phyloP scores from a whole-genome alignment of 2,113 vertebrate species.

The Rousettus leschenaultii region DNA sequence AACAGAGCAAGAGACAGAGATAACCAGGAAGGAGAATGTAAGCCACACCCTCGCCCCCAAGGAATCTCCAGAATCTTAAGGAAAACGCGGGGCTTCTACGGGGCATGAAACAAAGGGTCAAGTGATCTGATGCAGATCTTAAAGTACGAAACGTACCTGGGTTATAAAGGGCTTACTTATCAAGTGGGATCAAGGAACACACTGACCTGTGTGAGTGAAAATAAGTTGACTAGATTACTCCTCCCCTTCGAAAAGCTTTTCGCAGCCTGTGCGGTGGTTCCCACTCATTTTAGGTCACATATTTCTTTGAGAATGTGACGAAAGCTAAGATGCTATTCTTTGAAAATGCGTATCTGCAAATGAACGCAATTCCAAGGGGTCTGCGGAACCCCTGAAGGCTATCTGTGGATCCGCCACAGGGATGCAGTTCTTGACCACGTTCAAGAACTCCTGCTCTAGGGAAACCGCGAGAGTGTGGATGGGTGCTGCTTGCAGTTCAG shows the following conservation, averaged over 20 bases:
- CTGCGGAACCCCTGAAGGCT: not conserved
- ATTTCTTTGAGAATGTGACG: not conserved
- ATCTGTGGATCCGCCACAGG: not conserved
- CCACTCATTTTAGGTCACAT: not conserved
- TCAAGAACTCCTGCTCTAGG: not conserved
- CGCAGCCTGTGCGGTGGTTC: not conserved
- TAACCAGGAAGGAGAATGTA: not conserved
- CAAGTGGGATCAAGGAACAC: not conserved
- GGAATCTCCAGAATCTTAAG: not conserved
- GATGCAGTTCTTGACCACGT: not conserved
- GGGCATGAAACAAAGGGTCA: not conserved
- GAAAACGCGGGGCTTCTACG: not conserved
- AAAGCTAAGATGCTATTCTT: not conserved
- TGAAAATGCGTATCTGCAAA: not conserved
- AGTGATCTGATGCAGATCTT: not conserved
- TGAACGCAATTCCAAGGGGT: not conserved
- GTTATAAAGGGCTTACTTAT: not conserved
- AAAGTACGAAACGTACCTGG: not conserved
- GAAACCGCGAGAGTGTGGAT: not conserved
- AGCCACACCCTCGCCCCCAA: not conserved
- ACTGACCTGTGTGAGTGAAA: not conserved
- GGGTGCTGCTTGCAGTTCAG: not conserved
- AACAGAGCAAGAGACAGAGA: not conserved
- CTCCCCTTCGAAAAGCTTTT: not conserved
- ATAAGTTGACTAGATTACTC: not conserved